A percentile compares a stretch with the other conserved stretches of the same genome.
Evolutionary conservation across 2,888 invertebrate genomes (phyloP).

Genomic region (Autographa pulchrina): DNA sequence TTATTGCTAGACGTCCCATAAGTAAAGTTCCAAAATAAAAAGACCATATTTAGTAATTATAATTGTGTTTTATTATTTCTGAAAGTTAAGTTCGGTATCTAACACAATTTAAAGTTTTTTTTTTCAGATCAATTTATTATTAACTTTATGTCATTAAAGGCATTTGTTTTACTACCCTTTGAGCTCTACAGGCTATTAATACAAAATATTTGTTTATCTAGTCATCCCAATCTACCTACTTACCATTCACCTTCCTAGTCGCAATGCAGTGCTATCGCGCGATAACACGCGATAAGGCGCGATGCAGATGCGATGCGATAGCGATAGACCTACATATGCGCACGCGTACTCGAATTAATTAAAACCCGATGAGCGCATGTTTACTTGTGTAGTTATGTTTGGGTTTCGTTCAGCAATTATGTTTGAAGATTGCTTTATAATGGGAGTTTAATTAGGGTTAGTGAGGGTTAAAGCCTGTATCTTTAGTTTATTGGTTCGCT

Average conservation of each 20-base stretch:
- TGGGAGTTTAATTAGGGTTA: constrained; percentile 10
- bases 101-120: no score
- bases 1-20: no score
- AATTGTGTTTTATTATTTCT: no score
- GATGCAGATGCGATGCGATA: constrained; percentile 58
- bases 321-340: constrained; percentile 30
- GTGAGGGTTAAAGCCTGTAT: not conserved
- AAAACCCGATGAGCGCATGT: constrained; percentile 43
- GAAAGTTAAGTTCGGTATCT: no score
- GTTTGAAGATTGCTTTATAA: constrained; percentile 33
- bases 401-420: constrained; percentile 34
- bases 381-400: constrained; percentile 22
- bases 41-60: no score
- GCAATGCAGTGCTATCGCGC: constrained; percentile 30
- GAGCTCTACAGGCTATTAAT: not conserved
- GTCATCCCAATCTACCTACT: not conserved
- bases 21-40: no score
- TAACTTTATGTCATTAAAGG: no score
- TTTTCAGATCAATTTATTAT: no score
- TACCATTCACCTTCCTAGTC: constrained; percentile 15
- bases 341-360: constrained; percentile 55
- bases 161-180: not conserved
- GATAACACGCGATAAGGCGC: constrained; percentile 55
- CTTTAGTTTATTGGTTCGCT: not conserved
- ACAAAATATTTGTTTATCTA: not conserved